phyloP scores from a whole-genome alignment of 2,113 vertebrate species.

The Hippocampus mohnikei region DNA sequence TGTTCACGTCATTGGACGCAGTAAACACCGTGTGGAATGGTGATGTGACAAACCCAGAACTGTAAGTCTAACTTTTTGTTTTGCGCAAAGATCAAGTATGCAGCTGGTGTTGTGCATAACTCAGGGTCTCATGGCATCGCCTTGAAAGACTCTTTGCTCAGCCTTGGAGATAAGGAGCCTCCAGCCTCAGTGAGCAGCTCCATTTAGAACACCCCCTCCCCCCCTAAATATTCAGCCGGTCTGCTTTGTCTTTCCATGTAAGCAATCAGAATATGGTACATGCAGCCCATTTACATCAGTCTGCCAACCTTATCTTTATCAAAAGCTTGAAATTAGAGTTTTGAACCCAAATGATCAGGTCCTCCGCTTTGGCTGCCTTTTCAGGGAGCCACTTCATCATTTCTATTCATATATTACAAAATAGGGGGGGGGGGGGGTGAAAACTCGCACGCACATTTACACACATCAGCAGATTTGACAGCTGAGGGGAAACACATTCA shows the following conservation, averaged over 20 bases:
- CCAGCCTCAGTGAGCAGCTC: constrained; percentile 18
- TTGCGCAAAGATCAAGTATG: constrained; percentile 20
- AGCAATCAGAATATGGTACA: constrained; percentile 37
- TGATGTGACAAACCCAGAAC: not conserved
- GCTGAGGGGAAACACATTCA: not conserved
- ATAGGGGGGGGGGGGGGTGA: not conserved
- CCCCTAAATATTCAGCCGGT: constrained; percentile 21
- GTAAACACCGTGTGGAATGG: not conserved
- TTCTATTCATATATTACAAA: constrained; percentile 1
- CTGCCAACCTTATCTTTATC: constrained; percentile 21
- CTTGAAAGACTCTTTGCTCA: constrained; percentile 25
- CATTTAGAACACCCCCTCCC: constrained; percentile 13
- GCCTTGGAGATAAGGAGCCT: constrained; percentile 35
- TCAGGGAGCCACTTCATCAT: constrained; percentile 5
- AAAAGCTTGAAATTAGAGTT: constrained; percentile 22
- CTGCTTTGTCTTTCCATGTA: constrained; percentile 27
- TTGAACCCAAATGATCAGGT: constrained; percentile 11
- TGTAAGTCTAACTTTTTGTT: constrained; percentile 18
- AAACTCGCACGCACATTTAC: not conserved
- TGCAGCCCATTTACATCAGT: constrained; percentile 17
- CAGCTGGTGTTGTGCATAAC: constrained; percentile 32
- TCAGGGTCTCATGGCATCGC: constrained; percentile 19
- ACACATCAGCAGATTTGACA: not conserved
- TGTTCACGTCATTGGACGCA: not conserved
- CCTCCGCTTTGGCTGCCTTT: constrained; percentile 16